Evolutionary conservation across 2,797 vertebrate species (phyloP).

Genomic region (Saxicola maurus): DNA sequence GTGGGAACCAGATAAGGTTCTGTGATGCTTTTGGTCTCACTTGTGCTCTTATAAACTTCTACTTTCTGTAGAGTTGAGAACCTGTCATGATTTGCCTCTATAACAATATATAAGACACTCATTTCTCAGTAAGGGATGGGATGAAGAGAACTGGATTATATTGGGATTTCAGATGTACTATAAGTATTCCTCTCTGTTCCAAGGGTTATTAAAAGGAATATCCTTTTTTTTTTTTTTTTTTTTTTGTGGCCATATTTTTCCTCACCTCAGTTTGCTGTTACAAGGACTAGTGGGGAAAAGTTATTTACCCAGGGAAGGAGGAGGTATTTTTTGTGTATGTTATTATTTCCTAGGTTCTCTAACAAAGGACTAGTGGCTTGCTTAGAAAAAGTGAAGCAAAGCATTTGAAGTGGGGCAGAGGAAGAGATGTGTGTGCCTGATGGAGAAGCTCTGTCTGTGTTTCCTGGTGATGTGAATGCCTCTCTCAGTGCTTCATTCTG

Average conservation of each 20-base stretch:
- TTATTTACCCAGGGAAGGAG: neutral
- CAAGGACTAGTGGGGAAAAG: neutral
- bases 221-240: neutral
- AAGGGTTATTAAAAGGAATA: neutral
- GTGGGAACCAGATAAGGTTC: neutral
- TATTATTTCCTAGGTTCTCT: neutral
- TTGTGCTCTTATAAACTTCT: neutral
- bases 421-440: neutral
- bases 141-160: neutral
- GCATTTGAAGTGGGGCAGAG: fast-evolving
- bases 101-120: neutral
- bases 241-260: neutral
- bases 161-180: neutral
- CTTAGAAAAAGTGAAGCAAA: neutral
- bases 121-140: neutral
- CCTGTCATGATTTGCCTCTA: neutral
- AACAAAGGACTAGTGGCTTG: neutral
- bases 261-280: neutral
- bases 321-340: neutral
- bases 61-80: neutral
- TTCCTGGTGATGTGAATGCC: neutral
- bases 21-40: neutral
- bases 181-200: neutral
- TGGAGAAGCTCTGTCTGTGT: neutral
- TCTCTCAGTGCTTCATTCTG: fast-evolving